Evolutionary conservation across 2,113 vertebrate genomes (phyloP).

Genomic region (Brachirus orientalis): DNA sequence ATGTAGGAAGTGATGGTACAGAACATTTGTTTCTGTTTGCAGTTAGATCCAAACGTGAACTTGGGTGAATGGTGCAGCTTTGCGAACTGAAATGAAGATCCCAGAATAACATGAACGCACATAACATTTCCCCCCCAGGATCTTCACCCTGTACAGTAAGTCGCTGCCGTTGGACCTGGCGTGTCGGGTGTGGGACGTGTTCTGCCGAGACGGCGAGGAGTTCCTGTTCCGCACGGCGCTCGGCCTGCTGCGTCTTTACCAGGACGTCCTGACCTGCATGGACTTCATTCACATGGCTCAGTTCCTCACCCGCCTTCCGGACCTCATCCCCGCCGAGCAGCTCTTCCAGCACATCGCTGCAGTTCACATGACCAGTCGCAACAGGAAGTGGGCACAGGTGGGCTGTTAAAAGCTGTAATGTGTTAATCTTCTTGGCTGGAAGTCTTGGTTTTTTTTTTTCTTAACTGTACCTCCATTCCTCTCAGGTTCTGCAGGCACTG

Average conservation of each 20-base stretch:
- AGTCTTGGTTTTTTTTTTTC: too few relatives aligned
- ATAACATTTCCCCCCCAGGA: slow-evolving; percentile 82
- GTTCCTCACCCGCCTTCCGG: slow-evolving; percentile 94
- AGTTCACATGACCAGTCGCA: slow-evolving; percentile 92
- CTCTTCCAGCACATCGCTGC: slow-evolving; percentile 89
- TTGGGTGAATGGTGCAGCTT: too few relatives aligned
- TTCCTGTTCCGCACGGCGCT: slow-evolving; percentile 95
- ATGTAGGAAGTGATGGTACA: too few relatives aligned
- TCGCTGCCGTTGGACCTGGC: slow-evolving; percentile 93
- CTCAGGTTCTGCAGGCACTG: slow-evolving; percentile 88
- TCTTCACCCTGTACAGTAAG: slow-evolving; percentile 96
- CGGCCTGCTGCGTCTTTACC: slow-evolving; percentile 90
- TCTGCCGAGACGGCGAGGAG: slow-evolving; percentile 94
- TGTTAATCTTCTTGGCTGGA: too few relatives aligned
- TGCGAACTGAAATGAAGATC: too few relatives aligned
- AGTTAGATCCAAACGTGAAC: too few relatives aligned
- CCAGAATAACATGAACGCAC: too few relatives aligned
- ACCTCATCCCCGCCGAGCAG: slow-evolving; percentile 87
- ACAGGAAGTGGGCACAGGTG: slow-evolving; percentile 95
- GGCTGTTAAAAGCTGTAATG: not conserved
- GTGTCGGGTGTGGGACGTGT: slow-evolving; percentile 96
- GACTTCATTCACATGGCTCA: slow-evolving; percentile 98
- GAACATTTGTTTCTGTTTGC: too few relatives aligned
- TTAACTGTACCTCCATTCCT: not conserved
- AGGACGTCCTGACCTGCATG: slow-evolving; percentile 92